Evolutionary conservation across 2,888 invertebrate species (phyloP).

Genomic region (Pristionchus japonicus): DNA sequence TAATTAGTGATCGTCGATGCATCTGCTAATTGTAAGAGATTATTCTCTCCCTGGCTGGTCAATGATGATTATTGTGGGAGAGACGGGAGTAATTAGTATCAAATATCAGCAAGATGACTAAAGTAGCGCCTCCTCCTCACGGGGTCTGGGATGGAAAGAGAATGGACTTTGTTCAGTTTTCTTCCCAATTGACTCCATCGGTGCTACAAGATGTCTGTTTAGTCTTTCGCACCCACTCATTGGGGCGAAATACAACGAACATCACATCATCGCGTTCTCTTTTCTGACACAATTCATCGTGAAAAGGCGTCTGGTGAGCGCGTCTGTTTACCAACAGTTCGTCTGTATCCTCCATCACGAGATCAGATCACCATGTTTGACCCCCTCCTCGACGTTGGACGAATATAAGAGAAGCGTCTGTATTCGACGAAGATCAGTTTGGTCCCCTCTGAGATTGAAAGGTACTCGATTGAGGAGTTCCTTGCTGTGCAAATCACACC

Average conservation of each 20-base stretch:
- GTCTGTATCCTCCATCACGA: conserved; percentile 18
- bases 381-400: neutral
- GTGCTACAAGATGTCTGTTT: conserved; percentile 6
- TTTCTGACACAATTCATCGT: neutral
- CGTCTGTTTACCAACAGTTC: conserved; percentile 28
- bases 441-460: neutral
- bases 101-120: neutral
- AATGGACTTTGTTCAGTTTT: neutral
- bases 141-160: neutral
- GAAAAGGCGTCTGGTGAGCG: neutral
- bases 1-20: neutral
- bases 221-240: conserved; percentile 28
- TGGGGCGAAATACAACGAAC: neutral
- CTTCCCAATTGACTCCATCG: neutral
- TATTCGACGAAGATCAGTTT: neutral
- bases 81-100: neutral
- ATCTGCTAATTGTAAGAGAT: neutral
- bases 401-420: neutral
- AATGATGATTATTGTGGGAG: neutral
- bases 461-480: neutral
- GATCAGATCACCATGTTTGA: conserved; percentile 13
- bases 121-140: neutral
- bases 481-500: conserved; percentile 8
- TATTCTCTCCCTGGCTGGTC: neutral
- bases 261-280: conserved; percentile 26